Conservation (phyloP, 2,797 vertebrate genomes). For the Macropus fuliginosus region DNA sequence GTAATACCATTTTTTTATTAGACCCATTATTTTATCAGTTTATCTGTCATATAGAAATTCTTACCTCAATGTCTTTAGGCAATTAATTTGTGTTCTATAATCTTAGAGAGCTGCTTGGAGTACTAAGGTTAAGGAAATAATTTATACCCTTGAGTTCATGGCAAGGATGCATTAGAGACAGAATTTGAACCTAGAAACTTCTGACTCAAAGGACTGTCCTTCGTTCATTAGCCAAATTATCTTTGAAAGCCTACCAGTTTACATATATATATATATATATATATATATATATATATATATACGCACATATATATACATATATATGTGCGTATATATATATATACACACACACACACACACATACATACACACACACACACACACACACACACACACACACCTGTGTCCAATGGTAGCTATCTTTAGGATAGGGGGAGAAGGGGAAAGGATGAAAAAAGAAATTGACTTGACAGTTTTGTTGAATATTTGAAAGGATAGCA, state of each 20-base stretch:
- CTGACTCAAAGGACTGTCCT: not conserved
- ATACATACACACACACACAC: no score
- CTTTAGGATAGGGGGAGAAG: not conserved
- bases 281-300: accelerated
- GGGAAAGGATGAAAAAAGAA: not conserved
- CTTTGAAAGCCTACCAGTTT: not conserved
- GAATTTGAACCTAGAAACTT: not conserved
- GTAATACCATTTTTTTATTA: constrained; percentile 8
- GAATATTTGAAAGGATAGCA: not conserved
- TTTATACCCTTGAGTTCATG: not conserved
- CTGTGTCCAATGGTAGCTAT: not conserved
- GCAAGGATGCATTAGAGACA: not conserved
- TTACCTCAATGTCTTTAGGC: not conserved
- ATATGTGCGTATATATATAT: no score
- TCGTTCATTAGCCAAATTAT: not conserved
- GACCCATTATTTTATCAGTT: not conserved
- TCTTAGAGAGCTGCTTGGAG: not conserved
- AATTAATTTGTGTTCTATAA: not conserved
- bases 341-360: no score
- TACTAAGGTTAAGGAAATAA: not conserved
- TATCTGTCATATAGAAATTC: not conserved
- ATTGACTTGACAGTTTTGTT: not conserved
- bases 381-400: no score
- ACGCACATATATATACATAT: no score
- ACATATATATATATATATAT: not conserved